These are phyloP conservation scores for Pristionchus exspectatus DNA, from an alignment of 2,888 invertebrate genomes.

Conservation along the genomic window DNA sequence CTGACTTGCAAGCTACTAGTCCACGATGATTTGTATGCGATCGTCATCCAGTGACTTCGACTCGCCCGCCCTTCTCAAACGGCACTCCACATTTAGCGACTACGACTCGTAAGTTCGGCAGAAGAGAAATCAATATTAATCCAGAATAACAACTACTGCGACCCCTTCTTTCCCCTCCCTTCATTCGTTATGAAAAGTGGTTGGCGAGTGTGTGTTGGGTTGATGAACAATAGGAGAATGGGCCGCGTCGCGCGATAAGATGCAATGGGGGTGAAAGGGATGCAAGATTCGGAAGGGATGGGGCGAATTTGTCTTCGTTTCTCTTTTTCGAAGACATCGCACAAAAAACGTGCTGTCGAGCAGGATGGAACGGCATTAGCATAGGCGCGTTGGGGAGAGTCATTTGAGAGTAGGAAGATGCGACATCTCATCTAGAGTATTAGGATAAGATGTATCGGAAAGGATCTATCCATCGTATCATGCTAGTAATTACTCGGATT, in stretches of 20 bases:
- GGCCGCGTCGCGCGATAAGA: slow-evolving; percentile 29
- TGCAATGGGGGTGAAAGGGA: neutral
- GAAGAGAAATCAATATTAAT: neutral
- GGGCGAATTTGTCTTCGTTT: neutral
- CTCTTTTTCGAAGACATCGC: too few relatives aligned
- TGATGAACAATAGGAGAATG: slow-evolving; percentile 27
- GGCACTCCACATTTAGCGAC: neutral
- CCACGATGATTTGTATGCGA: slow-evolving; percentile 32
- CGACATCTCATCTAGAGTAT: neutral
- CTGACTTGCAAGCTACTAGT: neutral
- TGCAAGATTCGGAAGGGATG: neutral
- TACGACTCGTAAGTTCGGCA: slow-evolving; percentile 27
- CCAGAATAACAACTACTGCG: neutral
- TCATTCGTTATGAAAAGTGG: slow-evolving; percentile 35
- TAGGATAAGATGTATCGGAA: too few relatives aligned
- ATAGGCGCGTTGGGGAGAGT: neutral
- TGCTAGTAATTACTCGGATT: too few relatives aligned
- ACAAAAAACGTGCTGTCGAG: neutral
- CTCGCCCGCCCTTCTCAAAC: slow-evolving; percentile 27
- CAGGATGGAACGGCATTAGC: neutral
- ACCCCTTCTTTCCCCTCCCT: neutral
- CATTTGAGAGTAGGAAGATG: neutral
- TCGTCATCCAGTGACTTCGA: slow-evolving; percentile 4
- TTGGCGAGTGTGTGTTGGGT: neutral
- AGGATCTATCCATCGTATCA: too few relatives aligned